Conservation (phyloP, 2,797 vertebrate species). For the Telmatherina bonti region DNA sequence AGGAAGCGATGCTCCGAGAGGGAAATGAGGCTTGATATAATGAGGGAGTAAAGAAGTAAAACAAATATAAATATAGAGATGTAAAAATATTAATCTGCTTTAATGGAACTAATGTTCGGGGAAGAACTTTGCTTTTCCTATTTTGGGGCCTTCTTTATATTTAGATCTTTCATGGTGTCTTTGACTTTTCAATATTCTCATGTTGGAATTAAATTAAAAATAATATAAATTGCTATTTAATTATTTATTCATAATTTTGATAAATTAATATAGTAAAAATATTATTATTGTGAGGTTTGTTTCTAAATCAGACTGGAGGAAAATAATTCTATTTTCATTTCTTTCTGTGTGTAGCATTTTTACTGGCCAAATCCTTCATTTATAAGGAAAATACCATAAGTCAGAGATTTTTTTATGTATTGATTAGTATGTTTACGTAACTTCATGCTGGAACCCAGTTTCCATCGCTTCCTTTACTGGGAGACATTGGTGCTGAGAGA, state of each 20-base stretch:
- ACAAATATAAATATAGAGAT: conserved; percentile 24
- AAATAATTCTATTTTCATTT: background rate
- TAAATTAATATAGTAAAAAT: background rate
- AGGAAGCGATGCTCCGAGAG: conserved; percentile 39
- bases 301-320: background rate
- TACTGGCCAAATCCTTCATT: too few relatives aligned
- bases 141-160: background rate
- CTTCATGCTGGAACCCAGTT: conserved; percentile 5
- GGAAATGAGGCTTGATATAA: conserved; percentile 43
- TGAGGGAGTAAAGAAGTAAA: conserved; percentile 20
- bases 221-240: background rate
- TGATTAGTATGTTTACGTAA: conserved; percentile 5
- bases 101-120: background rate
- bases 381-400: too few relatives aligned
- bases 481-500: conserved; percentile 24
- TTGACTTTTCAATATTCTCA: background rate
- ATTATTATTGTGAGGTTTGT: background rate
- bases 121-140: background rate
- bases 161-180: background rate
- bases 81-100: background rate
- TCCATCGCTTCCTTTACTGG: conserved; percentile 31
- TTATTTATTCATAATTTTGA: too few relatives aligned
- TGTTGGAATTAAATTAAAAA: background rate
- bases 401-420: background rate
- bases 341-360: too few relatives aligned